Conservation (phyloP, 2,797 vertebrate genomes). For the Botia kubotai region DNA sequence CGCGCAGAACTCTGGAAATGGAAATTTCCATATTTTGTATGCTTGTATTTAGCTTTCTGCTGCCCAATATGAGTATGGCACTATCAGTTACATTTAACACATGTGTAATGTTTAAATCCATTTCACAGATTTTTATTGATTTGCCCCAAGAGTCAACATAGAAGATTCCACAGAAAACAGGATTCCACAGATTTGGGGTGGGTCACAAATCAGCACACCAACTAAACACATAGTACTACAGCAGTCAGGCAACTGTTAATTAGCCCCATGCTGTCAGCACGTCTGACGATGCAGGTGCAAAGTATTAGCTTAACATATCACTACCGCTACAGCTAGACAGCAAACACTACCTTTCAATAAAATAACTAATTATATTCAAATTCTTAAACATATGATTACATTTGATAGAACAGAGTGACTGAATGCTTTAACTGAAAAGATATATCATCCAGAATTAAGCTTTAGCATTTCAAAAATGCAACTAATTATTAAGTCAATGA, state of each 20-base stretch:
- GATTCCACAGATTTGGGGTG: not conserved
- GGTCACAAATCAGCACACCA: conserved; percentile 17
- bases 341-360: conserved; percentile 13
- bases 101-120: too few species aligned
- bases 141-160: not conserved
- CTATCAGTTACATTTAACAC: too few species aligned
- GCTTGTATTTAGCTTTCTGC: too few species aligned
- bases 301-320: conserved; percentile 11
- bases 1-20: too few species aligned
- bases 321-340: not conserved
- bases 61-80: too few species aligned
- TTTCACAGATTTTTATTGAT: not conserved
- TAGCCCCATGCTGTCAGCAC: conserved; percentile 35
- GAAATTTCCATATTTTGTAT: too few species aligned
- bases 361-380: not conserved
- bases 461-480: conserved; percentile 9
- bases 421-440: not conserved
- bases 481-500: not conserved
- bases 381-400: not conserved
- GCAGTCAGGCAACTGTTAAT: conserved; percentile 34
- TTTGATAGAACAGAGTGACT: not conserved
- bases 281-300: conserved; percentile 25
- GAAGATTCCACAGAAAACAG: not conserved
- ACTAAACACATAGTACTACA: conserved; percentile 2
- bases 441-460: not conserved